phyloP scores from a whole-genome alignment of 2,113 vertebrate species.

The Gopherus flavomarginatus region DNA sequence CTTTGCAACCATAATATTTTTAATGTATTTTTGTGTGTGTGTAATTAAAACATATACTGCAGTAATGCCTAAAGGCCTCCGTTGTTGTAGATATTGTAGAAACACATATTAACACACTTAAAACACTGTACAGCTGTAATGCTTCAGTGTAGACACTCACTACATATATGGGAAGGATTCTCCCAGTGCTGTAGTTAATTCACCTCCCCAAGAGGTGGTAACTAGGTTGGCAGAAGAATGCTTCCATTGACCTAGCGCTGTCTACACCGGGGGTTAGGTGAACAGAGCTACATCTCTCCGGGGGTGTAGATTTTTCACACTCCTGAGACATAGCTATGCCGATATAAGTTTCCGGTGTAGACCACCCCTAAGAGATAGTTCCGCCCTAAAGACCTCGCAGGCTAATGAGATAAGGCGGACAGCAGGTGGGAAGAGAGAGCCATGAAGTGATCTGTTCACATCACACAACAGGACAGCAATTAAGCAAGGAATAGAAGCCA shows the following conservation, averaged over 20 bases:
- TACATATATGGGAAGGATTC: not conserved
- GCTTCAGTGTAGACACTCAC: not conserved
- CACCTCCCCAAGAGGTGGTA: too few relatives aligned
- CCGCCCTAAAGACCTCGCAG: not conserved
- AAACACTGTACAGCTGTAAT: not conserved
- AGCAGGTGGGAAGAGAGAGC: not conserved
- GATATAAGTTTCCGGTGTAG: not conserved
- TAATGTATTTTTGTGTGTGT: not conserved
- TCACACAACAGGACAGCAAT: not conserved
- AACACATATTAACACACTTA: not conserved
- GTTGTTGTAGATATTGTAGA: not conserved
- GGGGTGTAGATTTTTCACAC: not conserved
- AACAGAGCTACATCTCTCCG: not conserved
- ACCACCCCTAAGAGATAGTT: not conserved
- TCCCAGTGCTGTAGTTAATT: too few relatives aligned
- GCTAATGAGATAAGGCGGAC: not conserved
- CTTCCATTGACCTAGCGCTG: not conserved
- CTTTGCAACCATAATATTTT: not conserved
- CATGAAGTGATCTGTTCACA: not conserved
- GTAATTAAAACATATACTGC: not conserved
- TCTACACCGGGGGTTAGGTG: not conserved
- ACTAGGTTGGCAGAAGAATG: not conserved
- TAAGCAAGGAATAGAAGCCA: not conserved
- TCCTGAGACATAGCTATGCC: not conserved
- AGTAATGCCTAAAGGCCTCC: not conserved